These are phyloP conservation scores for Adela reaumurella DNA, from an alignment of 2,888 invertebrate species.

Conservation along the genomic window DNA sequence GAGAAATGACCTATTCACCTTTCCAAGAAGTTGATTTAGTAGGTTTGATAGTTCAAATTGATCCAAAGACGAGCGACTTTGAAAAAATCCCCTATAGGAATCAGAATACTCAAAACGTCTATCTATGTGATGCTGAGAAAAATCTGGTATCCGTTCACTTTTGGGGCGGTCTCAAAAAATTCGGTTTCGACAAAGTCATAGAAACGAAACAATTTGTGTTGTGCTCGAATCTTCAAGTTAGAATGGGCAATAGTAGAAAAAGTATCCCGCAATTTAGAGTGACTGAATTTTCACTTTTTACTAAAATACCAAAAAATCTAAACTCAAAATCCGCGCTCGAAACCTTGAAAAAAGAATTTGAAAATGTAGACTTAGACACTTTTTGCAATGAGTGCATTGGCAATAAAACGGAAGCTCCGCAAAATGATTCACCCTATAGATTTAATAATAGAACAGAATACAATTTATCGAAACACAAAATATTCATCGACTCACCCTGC, in stretches of 20 bases:
- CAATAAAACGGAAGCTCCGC: too few species aligned
- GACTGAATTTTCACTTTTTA: constrained; percentile 60
- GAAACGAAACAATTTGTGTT: constrained; percentile 55
- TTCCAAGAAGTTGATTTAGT: constrained; percentile 73
- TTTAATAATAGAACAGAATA: constrained; percentile 22
- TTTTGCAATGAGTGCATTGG: constrained; percentile 29
- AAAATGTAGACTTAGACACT: constrained; percentile 17
- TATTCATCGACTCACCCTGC: constrained; percentile 31
- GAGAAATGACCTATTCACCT: constrained; percentile 6
- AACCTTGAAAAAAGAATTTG: constrained; percentile 30
- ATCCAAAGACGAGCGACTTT: constrained; percentile 38
- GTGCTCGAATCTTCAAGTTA: constrained; percentile 62
- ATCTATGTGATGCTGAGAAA: constrained; percentile 52
- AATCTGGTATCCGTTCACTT: constrained; percentile 53
- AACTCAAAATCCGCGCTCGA: constrained; percentile 42
- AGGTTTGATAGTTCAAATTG: constrained; percentile 61
- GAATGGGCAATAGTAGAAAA: constrained; percentile 43
- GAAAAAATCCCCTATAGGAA: constrained; percentile 20
- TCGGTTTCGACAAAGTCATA: constrained; percentile 52
- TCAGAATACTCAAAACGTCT: constrained; percentile 53
- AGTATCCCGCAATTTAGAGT: constrained; percentile 57
- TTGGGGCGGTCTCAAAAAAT: constrained; percentile 50
- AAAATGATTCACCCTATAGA: constrained; percentile 35
- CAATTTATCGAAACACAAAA: constrained; percentile 26
- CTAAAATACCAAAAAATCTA: constrained; percentile 56